Evolutionary conservation across 2,113 vertebrate genomes (phyloP).

Genomic region (Fukomys damarensis): DNA sequence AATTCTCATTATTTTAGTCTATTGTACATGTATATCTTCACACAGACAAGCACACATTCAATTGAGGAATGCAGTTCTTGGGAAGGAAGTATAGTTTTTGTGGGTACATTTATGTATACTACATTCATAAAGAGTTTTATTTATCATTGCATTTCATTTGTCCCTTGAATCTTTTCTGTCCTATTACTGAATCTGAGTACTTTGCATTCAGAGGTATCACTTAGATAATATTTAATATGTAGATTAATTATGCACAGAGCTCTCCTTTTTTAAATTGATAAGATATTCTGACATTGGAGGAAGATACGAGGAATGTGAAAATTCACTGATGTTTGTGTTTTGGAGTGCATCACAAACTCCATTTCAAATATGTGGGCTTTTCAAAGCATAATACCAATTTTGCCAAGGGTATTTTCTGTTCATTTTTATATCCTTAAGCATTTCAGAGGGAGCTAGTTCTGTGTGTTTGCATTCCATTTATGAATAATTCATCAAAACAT

Average conservation of each 20-base stretch:
- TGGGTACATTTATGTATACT: neutral
- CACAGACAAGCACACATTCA: neutral
- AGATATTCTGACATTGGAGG: neutral
- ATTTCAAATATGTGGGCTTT: neutral
- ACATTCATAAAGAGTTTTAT: neutral
- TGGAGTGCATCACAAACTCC: neutral
- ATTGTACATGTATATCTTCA: neutral
- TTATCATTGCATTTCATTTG: neutral
- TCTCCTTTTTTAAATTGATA: neutral
- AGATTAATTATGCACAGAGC: neutral
- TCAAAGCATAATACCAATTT: neutral
- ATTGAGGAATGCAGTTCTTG: neutral
- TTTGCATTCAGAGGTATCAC: neutral
- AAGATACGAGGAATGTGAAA: neutral
- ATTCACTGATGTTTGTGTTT: neutral
- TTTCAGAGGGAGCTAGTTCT: constrained; percentile 57
- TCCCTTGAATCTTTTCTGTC: neutral
- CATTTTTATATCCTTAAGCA: constrained; percentile 41
- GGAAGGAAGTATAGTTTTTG: neutral
- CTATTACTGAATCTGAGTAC: neutral
- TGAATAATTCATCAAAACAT: constrained; percentile 72
- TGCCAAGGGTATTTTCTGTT: neutral
- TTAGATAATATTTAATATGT: neutral
- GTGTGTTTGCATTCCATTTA: constrained; percentile 33
- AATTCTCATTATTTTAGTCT: neutral